These are phyloP conservation scores for Planiliza haematocheilus DNA, from an alignment of 2,113 vertebrate genomes.

Conservation along the genomic window DNA sequence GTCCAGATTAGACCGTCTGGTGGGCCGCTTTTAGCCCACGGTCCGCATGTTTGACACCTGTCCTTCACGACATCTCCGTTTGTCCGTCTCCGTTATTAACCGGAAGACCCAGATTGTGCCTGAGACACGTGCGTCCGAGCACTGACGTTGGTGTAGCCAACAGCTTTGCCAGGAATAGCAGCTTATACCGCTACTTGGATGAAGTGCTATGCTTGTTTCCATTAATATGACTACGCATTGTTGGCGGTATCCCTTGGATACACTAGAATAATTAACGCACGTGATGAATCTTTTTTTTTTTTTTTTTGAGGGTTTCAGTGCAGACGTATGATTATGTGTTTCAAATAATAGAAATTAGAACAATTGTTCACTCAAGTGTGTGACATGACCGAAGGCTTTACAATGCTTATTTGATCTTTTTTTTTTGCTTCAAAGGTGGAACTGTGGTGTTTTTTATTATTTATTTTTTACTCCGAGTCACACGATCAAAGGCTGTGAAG, in stretches of 20 bases:
- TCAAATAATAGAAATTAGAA: conserved; percentile 16
- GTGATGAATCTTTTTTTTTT: conserved; percentile 31
- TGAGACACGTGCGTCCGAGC: conserved; percentile 27
- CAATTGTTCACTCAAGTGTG: conserved; percentile 18
- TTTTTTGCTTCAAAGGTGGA: background rate
- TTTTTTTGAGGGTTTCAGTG: conserved; percentile 25
- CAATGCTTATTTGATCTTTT: background rate
- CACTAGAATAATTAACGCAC: conserved; percentile 33
- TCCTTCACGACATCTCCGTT: too few species aligned
- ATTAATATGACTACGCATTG: conserved; percentile 59
- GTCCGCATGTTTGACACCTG: too few species aligned
- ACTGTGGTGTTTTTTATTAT: background rate
- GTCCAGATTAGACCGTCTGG: too few species aligned
- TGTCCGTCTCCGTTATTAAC: conserved; percentile 29
- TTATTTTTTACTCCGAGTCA: background rate
- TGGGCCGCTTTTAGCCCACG: too few species aligned
- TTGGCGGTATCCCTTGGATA: conserved; percentile 49
- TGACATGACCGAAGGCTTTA: background rate
- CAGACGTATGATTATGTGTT: conserved; percentile 27
- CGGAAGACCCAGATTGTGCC: conserved; percentile 4
- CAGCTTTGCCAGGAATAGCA: conserved; percentile 36
- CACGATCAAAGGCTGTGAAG: background rate
- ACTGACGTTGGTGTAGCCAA: conserved; percentile 30
- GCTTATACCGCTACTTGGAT: conserved; percentile 50
- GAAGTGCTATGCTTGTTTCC: conserved; percentile 43